phyloP scores from a whole-genome alignment of 2,113 vertebrate species.

The Hylia prasina region DNA sequence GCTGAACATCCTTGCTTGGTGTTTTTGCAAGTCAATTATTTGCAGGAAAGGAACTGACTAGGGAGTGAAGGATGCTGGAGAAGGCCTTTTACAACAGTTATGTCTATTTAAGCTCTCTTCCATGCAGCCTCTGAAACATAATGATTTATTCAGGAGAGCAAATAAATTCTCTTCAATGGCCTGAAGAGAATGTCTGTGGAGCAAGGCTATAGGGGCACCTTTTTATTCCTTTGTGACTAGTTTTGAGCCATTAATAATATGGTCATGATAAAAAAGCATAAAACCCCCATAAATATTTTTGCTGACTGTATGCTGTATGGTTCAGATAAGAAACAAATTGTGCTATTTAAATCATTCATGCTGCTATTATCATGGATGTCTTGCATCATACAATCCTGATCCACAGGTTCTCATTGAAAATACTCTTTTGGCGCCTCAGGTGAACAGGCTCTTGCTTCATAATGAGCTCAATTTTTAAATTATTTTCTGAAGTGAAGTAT shows the following conservation, averaged over 20 bases:
- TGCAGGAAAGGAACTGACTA: neutral
- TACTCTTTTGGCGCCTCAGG: neutral
- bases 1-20: neutral
- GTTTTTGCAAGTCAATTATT: neutral
- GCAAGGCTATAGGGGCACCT: neutral
- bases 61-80: neutral
- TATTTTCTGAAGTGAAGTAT: neutral
- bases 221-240: neutral
- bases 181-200: neutral
- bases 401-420: neutral
- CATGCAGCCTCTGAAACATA: neutral
- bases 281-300: neutral
- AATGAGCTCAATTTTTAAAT: neutral
- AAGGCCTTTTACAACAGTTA: neutral
- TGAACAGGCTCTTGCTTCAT: neutral
- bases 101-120: neutral
- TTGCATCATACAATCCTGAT: neutral
- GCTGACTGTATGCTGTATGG: neutral
- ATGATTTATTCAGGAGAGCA: neutral
- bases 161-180: neutral
- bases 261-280: neutral
- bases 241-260: neutral
- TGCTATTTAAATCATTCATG: neutral
- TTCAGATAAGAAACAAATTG: conserved; percentile 24
- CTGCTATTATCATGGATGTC: neutral